Evolutionary conservation across 2,797 vertebrate species (phyloP), one percentile per base, ranked within the genome.

Genomic region (Protonibea diacanthus): DNA sequence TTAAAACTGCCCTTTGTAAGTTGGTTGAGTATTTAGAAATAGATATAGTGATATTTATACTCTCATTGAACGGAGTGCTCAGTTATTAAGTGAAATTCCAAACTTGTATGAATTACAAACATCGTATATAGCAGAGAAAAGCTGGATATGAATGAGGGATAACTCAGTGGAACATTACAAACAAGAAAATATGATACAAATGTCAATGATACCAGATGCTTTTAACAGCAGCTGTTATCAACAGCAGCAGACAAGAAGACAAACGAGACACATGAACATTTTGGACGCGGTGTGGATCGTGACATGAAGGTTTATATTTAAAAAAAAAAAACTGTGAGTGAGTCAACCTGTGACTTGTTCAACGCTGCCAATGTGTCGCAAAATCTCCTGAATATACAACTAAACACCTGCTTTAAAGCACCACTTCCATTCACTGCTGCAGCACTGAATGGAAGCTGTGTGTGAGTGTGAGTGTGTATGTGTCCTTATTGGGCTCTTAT

Each of bases 161-260:
- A 5, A 11, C 53, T 63, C 7, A 62, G 47, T 44, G 15, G 15
- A 56, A 27, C 6, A 29, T 21, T 23, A n/a, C 10, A 33, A 38
- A 20, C 10, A 20, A 14, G 12, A 11, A 17, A 44, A 67, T 29
- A 2, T 11, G 13, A 20, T 14, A 15, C 27, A 42, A 45, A 53
- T 59, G 21, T 66, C 17, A 62, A 21, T 33, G 13, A 18, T 52
- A 9, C 11, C 5, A 1, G 33, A 7, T 25, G 52, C 45, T n/a
- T 48, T 52, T 14, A 55, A 21, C 51, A 58, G 58, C n/a, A 49
- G 70, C 25, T 38, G 23, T 8, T 59, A n/a, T 57, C 62, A 67
- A 74, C 44, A 63, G 38, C 48, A 51, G 45, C 47, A 60, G n/a
- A 38, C 9, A 25, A 59, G 65, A 17, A 60, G 42, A 11, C 8